Conservation (phyloP, 2,888 invertebrate genomes). For the Cheilosia variabilis region DNA sequence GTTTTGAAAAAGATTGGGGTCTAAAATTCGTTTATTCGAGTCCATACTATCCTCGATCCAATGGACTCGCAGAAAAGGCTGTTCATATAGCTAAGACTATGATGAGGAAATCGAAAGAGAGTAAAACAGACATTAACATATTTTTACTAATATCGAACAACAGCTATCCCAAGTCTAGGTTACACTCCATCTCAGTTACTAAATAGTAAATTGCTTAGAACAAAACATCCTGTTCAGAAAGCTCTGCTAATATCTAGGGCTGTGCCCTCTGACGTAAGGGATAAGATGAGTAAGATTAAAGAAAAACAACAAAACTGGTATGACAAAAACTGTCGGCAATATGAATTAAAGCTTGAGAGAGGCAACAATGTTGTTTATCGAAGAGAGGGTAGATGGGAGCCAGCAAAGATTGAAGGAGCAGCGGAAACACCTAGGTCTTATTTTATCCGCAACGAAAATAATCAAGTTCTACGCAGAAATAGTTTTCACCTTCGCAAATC, state of each 20-base stretch:
- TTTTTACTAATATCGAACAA: constrained; percentile 27
- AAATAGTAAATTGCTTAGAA: constrained; percentile 18
- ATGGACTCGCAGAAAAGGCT: constrained; percentile 5
- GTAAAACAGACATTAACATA: constrained; percentile 9
- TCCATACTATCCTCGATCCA: constrained; percentile 6
- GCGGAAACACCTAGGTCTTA: constrained; percentile 20
- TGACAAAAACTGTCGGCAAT: constrained; percentile 13
- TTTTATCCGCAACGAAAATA: constrained; percentile 14
- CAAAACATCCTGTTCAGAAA: constrained; percentile 10
- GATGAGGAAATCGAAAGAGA: constrained; percentile 20
- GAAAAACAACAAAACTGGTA: constrained; percentile 26
- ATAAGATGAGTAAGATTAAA: constrained; percentile 7
- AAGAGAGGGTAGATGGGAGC: constrained; percentile 17
- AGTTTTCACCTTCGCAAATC: constrained; percentile 11
- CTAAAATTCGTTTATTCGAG: constrained; percentile 16
- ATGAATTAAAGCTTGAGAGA: constrained; percentile 24
- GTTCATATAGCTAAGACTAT: constrained; percentile 17
- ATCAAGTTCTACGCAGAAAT: constrained; percentile 12
- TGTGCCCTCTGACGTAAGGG: neutral
- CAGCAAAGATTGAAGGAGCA: constrained; percentile 2
- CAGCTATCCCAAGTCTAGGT: constrained; percentile 8
- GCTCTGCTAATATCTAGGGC: neutral
- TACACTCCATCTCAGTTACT: constrained; percentile 25
- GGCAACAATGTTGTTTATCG: constrained; percentile 33
- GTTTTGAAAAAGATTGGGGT: constrained; percentile 5